Conservation (phyloP, 2,888 invertebrate genomes). For the Cryptosula pallasiana region DNA sequence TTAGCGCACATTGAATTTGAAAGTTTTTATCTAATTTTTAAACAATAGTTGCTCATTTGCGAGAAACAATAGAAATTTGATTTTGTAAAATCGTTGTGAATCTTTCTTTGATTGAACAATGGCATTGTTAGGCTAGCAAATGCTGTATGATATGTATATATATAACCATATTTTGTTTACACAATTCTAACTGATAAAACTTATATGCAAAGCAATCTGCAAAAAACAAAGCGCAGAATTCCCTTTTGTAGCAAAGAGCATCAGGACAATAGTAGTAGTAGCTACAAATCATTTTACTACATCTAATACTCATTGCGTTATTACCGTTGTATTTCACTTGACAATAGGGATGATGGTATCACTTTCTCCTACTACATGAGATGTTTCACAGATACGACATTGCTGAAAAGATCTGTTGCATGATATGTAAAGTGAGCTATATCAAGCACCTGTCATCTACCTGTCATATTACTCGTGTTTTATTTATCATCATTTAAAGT, state of each 20-base stretch:
- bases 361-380: no score
- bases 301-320: no score
- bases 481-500: no score
- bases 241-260: no score
- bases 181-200: conserved; percentile 21
- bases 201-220: conserved; percentile 24
- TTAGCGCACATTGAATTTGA: neutral
- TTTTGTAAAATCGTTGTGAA: conserved; percentile 4
- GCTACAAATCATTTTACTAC: no score
- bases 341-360: no score
- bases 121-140: neutral
- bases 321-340: no score
- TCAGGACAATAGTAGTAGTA: no score
- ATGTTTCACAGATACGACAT: no score
- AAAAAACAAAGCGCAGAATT: neutral
- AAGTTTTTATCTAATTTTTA: neutral
- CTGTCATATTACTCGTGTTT: no score
- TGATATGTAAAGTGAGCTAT: neutral
- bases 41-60: neutral
- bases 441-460: neutral
- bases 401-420: conserved; percentile 20
- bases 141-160: conserved; percentile 12
- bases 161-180: conserved; percentile 24
- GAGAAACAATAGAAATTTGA: neutral
- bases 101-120: neutral